Base-by-base conservation (phyloP, 2,888 invertebrate species). In the Elysia crispata region DNA sequence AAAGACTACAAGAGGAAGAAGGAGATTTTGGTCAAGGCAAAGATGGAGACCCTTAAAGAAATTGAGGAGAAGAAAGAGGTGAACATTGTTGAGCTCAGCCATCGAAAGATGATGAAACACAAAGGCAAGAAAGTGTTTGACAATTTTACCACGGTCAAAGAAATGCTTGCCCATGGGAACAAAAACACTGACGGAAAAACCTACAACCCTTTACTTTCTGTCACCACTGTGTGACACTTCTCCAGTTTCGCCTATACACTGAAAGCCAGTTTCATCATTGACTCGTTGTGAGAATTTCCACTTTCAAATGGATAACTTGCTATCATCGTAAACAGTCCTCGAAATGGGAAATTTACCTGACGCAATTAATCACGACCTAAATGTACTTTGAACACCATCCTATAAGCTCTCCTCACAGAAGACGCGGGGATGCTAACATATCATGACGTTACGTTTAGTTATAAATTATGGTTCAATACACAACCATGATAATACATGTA, bases 91-190 rank as follows among this genome's bases (percentile, higher is more conserved):
- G 92, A 93, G 85, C 88, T 93, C 60, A 92, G 92, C 80, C 94
- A 94, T 86, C 86, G 90, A 75, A 94, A 94, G 90, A 93, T 94
- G 92, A 93, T 94, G 90, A 94, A 94, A 81, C 92, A 94, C 94
- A 92, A 92, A 86, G 91, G 91, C 23, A 91, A 91, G 81, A 92
- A 92, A 84, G 90, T 93, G 50, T 88, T 93, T 80, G 94, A 94
- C 87, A 93, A 94, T 89, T 94, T 94, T 89, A 92, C 93, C 73
- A 93, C 94, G 28, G 93, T 94, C 28, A 94, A 94, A 87, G 94
- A 94, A 88, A 93, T 94, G 91, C 88, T 94, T 84, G 94, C 94
- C 8, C 94, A 94, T 84, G 94, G 94, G 13, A 93, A 92, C 83
- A 88, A 90, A 72, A 87, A 87, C 41, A 84, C 86, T 3, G 88